Conservation (phyloP, 2,113 vertebrate genomes). For the Tupaia chinensis region DNA sequence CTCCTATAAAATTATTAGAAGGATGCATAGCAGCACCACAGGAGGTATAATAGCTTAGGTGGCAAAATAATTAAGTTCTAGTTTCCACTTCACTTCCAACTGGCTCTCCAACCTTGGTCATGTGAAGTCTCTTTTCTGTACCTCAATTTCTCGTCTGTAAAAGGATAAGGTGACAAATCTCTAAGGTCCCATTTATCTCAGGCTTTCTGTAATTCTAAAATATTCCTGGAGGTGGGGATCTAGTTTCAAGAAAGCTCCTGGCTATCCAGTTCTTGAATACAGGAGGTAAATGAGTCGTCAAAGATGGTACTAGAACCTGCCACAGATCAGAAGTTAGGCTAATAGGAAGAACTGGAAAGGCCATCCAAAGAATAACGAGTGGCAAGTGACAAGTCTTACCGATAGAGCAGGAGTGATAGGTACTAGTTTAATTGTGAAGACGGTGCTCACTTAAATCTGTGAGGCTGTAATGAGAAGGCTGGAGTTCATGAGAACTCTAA, state of each 20-base stretch:
- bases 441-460: background rate
- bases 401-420: background rate
- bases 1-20: background rate
- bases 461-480: background rate
- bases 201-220: slow-evolving; percentile 50
- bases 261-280: background rate
- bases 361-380: background rate
- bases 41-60: background rate
- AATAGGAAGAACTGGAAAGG: background rate
- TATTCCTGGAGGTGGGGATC: background rate
- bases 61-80: background rate
- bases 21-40: background rate
- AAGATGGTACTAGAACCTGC: background rate
- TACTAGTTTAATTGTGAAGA: background rate
- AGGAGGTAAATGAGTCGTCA: background rate
- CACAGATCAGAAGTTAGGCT: background rate
- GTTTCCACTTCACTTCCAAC: background rate
- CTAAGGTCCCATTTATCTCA: background rate
- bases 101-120: background rate
- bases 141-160: background rate
- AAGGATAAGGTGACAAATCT: background rate
- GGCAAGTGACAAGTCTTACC: background rate
- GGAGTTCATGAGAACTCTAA: background rate
- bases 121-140: background rate
- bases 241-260: background rate